phyloP scores from a whole-genome alignment of 2,888 invertebrate genomes.

The Leistus spinibarbis region DNA sequence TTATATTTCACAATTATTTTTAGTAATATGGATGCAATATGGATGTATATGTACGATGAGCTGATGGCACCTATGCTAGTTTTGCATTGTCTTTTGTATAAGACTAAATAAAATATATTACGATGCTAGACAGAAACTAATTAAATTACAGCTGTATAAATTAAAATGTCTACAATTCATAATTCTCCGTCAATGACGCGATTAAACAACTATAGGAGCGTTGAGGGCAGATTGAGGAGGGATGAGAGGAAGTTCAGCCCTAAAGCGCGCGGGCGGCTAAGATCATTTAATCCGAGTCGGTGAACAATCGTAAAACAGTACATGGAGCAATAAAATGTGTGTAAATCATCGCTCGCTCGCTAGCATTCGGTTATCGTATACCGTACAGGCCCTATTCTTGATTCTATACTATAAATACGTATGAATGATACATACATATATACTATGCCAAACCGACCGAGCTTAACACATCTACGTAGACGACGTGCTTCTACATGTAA shows the following conservation, averaged over 20 bases:
- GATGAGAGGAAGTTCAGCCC: background rate
- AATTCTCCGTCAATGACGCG: background rate
- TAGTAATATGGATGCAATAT: too few relatives aligned
- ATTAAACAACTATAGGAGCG: background rate
- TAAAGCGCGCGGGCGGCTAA: constrained; percentile 13
- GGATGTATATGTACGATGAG: too few relatives aligned
- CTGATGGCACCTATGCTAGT: too few relatives aligned
- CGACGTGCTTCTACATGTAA: background rate
- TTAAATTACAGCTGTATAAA: too few relatives aligned
- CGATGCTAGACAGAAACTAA: too few relatives aligned
- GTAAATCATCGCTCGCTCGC: constrained; percentile 19
- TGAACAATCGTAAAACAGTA: constrained; percentile 32
- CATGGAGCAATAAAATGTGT: constrained; percentile 30
- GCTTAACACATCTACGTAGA: background rate
- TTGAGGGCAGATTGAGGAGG: background rate
- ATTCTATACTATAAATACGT: background rate
- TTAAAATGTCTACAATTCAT: background rate
- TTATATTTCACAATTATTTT: too few relatives aligned
- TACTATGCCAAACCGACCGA: background rate
- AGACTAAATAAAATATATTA: too few relatives aligned
- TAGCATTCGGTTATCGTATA: constrained; percentile 20
- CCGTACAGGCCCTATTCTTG: background rate
- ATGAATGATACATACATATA: background rate
- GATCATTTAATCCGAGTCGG: constrained; percentile 30
- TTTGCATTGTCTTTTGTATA: too few relatives aligned